phyloP scores from a whole-genome alignment of 2,888 invertebrate genomes.

The Tinea trinotella region DNA sequence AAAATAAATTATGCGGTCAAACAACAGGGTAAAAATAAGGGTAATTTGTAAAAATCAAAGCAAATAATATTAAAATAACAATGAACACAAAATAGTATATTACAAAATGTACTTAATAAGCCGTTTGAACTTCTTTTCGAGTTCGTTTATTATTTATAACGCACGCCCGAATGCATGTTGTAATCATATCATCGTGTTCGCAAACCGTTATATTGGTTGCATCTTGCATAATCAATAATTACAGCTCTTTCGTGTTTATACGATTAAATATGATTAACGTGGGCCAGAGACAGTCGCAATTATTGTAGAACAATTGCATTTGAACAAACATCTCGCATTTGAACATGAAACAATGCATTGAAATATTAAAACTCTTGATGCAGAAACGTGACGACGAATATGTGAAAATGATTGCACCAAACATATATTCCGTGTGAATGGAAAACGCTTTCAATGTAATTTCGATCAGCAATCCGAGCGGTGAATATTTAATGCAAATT shows the following conservation, averaged over 20 bases:
- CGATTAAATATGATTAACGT: not conserved
- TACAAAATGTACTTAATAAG: not conserved
- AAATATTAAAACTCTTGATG: not conserved
- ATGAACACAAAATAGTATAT: not conserved
- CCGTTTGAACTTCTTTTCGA: not conserved
- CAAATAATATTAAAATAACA: conserved; percentile 11
- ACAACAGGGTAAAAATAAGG: no score
- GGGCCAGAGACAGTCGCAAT: no score
- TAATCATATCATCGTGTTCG: conserved; percentile 1
- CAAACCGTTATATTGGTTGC: not conserved
- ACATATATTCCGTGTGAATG: conserved; percentile 32
- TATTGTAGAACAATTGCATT: not conserved
- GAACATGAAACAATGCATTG: conserved; percentile 4
- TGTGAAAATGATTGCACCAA: conserved; percentile 28
- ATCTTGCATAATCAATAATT: not conserved
- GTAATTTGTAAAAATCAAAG: no score
- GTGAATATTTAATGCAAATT: conserved; percentile 28
- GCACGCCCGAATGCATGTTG: conserved; percentile 3
- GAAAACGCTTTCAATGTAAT: conserved; percentile 29
- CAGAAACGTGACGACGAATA: conserved; percentile 16
- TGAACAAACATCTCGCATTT: conserved; percentile 4
- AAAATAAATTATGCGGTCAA: no score
- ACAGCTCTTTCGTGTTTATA: not conserved
- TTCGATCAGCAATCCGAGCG: conserved; percentile 22
- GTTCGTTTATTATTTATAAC: not conserved